These are phyloP conservation scores for Elephantulus edwardii DNA, from an alignment of 2,113 vertebrate species.

Conservation along the genomic window DNA sequence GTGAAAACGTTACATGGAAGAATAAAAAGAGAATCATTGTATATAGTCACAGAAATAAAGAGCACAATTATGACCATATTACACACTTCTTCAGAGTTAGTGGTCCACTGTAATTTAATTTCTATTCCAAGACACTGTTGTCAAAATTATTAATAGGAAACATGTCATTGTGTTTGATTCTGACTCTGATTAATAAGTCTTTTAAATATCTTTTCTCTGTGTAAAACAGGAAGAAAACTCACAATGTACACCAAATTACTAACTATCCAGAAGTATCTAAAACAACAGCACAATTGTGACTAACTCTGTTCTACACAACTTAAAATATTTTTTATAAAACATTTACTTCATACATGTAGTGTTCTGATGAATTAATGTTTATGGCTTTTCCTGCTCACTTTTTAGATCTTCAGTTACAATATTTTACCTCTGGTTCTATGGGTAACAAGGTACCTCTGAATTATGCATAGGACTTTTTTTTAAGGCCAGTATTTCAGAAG, in stretches of 20 bases:
- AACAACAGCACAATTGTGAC: not conserved
- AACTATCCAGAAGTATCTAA: not conserved
- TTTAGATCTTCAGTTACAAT: too few relatives aligned
- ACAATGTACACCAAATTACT: not conserved
- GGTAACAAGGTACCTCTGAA: too few relatives aligned
- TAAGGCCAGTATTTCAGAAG: too few relatives aligned
- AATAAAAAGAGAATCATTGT: not conserved
- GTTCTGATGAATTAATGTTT: not conserved
- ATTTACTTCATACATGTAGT: not conserved
- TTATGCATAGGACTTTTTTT: too few relatives aligned
- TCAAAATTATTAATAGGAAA: not conserved
- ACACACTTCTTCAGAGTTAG: not conserved
- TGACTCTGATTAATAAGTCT: not conserved
- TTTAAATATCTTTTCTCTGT: not conserved
- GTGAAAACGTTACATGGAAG: not conserved
- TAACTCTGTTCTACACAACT: not conserved
- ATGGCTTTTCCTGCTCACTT: too few relatives aligned
- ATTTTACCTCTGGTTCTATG: too few relatives aligned
- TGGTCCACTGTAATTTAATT: constrained; percentile 17
- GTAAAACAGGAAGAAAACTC: not conserved
- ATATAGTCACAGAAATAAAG: not conserved
- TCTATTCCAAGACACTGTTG: not conserved
- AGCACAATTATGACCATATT: constrained; percentile 6
- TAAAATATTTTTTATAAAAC: not conserved
- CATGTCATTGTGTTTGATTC: not conserved